Base-by-base conservation (phyloP, 2,888 invertebrate species). In the Emesis castigata region DNA sequence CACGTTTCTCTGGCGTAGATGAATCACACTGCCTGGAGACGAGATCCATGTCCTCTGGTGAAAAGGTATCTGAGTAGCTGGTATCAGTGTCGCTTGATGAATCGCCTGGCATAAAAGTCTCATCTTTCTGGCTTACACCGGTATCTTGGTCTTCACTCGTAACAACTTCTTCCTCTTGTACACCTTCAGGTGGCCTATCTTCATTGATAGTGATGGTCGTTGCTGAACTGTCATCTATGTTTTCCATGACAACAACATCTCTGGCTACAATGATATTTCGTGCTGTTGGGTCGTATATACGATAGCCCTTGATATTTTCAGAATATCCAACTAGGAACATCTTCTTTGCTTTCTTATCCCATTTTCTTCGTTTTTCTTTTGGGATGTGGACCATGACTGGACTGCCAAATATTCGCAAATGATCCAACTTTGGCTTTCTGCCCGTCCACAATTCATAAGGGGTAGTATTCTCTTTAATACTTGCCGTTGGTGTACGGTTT, bases 271-370 rank as follows among this genome's bases (percentile, higher is more conserved):
- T 86, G 80, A 14, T 82, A 82, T 66, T 79, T 81, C 8, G 78
- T 68, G 68, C 76, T 69, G 61, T 82, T 70, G 53, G 83, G 75
- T 88, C 65, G 70, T 84, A 88, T 1, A 88, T 9, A 0, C 87
- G 26, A 65, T 87, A 88, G 0, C 88, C 88, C 53, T 88, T 88
- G 0, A 77, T 39, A 79, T 85, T 80, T 0, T 88, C 86, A 2
- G 86, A 39, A 69, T 80, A 88, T 1, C 86, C 87, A 65, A 87
- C 81, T 14, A 86, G 73, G n/a, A 65, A 62, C 44, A 68, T 22
- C 69, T 83, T 74, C 18, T 53, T 20, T 0, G 85, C 71, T 48
- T 87, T 86, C n/a, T 77, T 86, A 39, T 87, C 85, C 87, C 82
- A 86, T 64, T 87, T 86, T 4, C 0, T 22, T 1, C 83, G 18